Evolutionary conservation across 2,888 invertebrate species (phyloP), one percentile per base, ranked within the genome.

Genomic region (Thymelicus lineola): DNA sequence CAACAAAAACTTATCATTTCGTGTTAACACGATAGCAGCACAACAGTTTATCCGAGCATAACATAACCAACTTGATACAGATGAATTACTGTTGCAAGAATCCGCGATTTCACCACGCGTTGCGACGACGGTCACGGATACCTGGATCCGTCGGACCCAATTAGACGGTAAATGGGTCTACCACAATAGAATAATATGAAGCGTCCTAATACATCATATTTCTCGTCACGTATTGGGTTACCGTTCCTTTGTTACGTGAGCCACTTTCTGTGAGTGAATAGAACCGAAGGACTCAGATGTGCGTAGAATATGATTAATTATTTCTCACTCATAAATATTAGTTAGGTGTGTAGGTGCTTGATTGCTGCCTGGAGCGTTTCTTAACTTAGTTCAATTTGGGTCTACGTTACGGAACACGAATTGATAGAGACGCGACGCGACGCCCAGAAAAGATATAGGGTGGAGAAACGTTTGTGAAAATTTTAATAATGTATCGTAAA

Each of bases 231-330:
- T 93, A 88, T 86, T 84, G 81, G 86, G 89, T 90, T 90, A 91
- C 93, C 89, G 91, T 90, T 90, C 89, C 88, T 86, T 91, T 90
- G 90, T 91, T 90, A 91, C 91, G 93, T 89, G 93, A 86, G 87
- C 90, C 87, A 93, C 93, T 92, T 93, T 91, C 90, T 85, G 91
- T 83, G 85, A 87, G 87, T 88, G 89, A 88, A 90, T 86, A 87
- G 89, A 85, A 82, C 81, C 84, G 82, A 83, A 86, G 86, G 85
- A 87, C 83, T 76, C 77, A 75, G 80, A 82, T 93, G 92, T 88
- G 93, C 83, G 84, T 78, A 74, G 93, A 92, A 93, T 93, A 86
- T 88, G 77, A 90, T 93, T 92, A 91, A 91, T 92, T 91, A 88
- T 83, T 83, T 82, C 80, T 82, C 81, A 84, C 81, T 83, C 86